Percentiles rank a stretch among this genome's conserved stretches.
phyloP scores from a whole-genome alignment of 2,888 invertebrate species.

The Rhamnusium bicolor region DNA sequence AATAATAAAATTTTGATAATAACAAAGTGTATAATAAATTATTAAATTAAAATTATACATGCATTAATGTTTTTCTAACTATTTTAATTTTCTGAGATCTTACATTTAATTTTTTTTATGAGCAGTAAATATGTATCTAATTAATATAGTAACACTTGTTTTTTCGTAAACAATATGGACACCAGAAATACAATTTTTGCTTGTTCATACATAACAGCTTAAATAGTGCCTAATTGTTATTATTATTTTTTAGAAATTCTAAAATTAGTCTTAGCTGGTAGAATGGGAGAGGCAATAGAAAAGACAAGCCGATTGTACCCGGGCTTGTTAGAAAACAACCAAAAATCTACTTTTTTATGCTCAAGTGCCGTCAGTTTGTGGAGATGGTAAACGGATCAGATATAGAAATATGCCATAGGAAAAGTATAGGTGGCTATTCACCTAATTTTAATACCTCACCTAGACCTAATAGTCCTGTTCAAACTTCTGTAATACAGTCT shows the following conservation, averaged over 20 bases:
- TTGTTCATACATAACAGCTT: no score
- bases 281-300: constrained; percentile 97
- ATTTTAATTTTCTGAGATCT: no score
- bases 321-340: constrained; percentile 91
- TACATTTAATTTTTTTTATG: no score
- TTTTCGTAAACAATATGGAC: no score
- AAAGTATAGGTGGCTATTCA: constrained; percentile 63
- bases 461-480: constrained; percentile 74
- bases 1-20: no score
- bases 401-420: constrained; percentile 75
- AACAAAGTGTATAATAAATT: no score
- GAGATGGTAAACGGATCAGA: constrained; percentile 98
- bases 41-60: no score
- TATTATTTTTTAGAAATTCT: constrained; percentile 84
- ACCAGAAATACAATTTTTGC: no score
- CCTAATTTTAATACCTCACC: constrained; percentile 61
- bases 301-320: constrained; percentile 92
- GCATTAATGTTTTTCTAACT: no score
- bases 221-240: no score
- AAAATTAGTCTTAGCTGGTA: constrained; percentile 91
- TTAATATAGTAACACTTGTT: no score
- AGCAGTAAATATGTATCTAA: no score
- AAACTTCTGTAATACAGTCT: constrained; percentile 89
- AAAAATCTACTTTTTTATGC: constrained; percentile 93
- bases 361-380: constrained; percentile 98